Conservation (phyloP, 2,113 vertebrate species). For the Caretta caretta region DNA sequence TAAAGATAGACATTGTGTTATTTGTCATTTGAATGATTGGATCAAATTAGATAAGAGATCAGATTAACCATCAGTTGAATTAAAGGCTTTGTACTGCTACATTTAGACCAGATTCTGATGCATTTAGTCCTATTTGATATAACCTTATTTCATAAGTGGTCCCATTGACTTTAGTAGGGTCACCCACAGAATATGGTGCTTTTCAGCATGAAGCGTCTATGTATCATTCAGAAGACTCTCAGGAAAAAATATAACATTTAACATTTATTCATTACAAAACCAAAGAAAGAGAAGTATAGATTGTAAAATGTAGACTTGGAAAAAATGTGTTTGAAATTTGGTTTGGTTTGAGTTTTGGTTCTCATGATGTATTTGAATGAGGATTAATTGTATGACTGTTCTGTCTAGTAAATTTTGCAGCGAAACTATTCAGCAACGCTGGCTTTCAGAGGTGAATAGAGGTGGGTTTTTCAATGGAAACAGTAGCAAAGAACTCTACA, state of each 20-base stretch:
- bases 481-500: neutral
- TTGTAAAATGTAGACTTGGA: neutral
- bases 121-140: neutral
- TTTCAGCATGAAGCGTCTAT: neutral
- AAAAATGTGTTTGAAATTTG: neutral
- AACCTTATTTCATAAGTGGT: neutral
- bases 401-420: neutral
- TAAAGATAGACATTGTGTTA: neutral
- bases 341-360: neutral
- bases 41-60: constrained; percentile 17
- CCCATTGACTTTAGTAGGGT: neutral
- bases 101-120: neutral
- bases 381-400: neutral
- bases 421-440: fast-evolving
- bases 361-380: neutral
- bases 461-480: neutral
- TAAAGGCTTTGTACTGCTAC: neutral
- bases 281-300: neutral
- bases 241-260: neutral
- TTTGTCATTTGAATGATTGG: neutral
- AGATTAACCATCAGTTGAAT: neutral
- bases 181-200: neutral
- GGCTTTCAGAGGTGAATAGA: neutral
- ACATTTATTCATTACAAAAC: neutral
- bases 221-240: neutral